Evolutionary conservation across 2,888 invertebrate genomes (phyloP).

Genomic region (Drosophila gaucha): DNA sequence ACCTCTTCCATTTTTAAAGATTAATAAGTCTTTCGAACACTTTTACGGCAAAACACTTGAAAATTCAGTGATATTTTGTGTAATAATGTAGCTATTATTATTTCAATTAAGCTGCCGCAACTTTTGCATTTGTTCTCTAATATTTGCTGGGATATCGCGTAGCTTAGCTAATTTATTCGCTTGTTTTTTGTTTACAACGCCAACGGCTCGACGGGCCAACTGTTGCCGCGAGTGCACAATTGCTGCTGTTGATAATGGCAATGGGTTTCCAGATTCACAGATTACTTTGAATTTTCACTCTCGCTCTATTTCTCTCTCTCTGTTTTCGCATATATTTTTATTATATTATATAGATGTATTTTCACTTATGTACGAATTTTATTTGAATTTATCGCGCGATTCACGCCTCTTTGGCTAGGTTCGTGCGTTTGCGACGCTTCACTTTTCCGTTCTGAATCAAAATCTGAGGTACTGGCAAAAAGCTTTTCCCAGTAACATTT

Average conservation of each 20-base stretch:
- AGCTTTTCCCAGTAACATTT: constrained; percentile 71
- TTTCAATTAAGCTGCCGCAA: neutral
- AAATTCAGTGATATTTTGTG: neutral
- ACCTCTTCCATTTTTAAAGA: constrained; percentile 59
- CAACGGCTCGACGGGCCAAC: too few relatives aligned
- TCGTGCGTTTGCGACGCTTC: constrained; percentile 67
- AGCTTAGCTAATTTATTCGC: constrained; percentile 14
- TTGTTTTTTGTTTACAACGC: constrained; percentile 28
- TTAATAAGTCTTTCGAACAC: constrained; percentile 21
- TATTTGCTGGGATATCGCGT: constrained; percentile 11
- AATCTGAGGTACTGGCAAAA: constrained; percentile 57
- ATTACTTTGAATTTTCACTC: constrained; percentile 21
- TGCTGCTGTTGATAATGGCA: constrained; percentile 23
- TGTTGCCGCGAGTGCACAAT: constrained; percentile 40
- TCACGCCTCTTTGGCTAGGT: constrained; percentile 32
- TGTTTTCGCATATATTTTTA: neutral
- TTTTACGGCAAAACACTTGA: constrained; percentile 13
- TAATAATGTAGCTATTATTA: constrained; percentile 2
- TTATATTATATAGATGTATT: constrained; percentile 19
- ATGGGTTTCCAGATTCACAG: constrained; percentile 22
- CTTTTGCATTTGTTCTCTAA: constrained; percentile 16
- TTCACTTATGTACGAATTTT: constrained; percentile 24
- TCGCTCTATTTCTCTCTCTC: neutral
- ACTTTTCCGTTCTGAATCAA: constrained; percentile 74
- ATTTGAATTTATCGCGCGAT: constrained; percentile 44